phyloP scores from a whole-genome alignment of 2,113 vertebrate genomes.

The Montifringilla adamsi region DNA sequence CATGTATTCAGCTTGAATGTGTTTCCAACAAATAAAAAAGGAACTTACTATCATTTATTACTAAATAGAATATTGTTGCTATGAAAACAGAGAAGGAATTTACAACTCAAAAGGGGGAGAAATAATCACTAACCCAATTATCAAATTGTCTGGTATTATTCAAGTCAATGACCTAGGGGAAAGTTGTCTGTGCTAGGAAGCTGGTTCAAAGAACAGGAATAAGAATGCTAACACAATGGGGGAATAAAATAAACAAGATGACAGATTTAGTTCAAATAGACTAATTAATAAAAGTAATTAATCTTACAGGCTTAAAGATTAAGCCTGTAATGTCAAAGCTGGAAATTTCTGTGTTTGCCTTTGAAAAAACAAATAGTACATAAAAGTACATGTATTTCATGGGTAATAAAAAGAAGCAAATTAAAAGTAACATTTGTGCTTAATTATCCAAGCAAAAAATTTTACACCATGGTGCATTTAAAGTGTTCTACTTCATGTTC shows the following conservation, averaged over 20 bases:
- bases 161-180: constrained; percentile 13
- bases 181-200: not conserved
- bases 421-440: not conserved
- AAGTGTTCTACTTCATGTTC: not conserved
- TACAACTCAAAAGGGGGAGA: constrained; percentile 23
- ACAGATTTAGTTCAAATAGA: not conserved
- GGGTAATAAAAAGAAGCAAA: not conserved
- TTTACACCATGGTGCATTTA: not conserved
- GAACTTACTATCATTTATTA: not conserved
- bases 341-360: not conserved
- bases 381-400: not conserved
- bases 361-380: not conserved
- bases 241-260: not conserved
- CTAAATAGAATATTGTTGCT: not conserved
- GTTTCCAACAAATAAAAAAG: constrained; percentile 10
- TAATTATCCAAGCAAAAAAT: not conserved
- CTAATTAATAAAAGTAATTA: not conserved
- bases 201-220: not conserved
- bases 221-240: not conserved
- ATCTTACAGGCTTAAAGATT: not conserved
- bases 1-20: not conserved
- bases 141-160: not conserved
- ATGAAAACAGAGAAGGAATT: not conserved
- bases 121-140: constrained; percentile 59
- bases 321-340: not conserved